These are phyloP conservation scores for Pantala flavescens DNA, from an alignment of 1,140 invertebrate species.

Conservation along the genomic window DNA sequence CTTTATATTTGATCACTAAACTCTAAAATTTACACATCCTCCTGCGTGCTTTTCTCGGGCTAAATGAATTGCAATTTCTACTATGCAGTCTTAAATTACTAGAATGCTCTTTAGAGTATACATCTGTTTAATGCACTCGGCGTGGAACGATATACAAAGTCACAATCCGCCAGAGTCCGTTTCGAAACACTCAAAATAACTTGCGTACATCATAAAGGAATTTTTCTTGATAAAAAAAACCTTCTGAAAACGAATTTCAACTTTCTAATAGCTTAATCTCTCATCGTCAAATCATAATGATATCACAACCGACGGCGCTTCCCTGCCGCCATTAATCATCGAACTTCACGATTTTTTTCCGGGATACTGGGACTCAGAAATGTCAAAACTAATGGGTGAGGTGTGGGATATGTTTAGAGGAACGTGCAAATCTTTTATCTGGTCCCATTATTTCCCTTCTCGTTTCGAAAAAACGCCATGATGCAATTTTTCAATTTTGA, in stretches of 20 bases:
- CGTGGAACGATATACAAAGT: too few species aligned
- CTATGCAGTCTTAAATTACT: conserved; percentile 7
- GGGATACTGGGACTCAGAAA: conserved; percentile 4
- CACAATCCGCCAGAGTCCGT: too few species aligned
- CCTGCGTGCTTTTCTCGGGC: neutral
- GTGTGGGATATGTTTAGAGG: conserved; percentile 1
- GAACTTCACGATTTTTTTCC: neutral
- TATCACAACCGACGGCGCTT: too few species aligned
- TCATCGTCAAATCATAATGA: too few species aligned
- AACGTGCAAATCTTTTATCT: conserved; percentile 3
- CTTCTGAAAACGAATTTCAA: too few species aligned
- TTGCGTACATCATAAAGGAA: too few species aligned
- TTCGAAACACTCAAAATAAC: too few species aligned
- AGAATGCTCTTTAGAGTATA: neutral
- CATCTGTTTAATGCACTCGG: too few species aligned
- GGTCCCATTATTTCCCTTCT: neutral
- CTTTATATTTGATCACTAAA: neutral
- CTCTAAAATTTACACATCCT: neutral
- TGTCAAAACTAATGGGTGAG: neutral
- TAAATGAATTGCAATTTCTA: neutral
- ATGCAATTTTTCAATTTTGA: neutral
- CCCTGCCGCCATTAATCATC: neutral
- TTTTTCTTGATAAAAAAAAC: too few species aligned
- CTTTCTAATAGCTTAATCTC: too few species aligned
- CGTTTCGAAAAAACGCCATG: neutral